Percentiles rank a stretch among this genome's conserved stretches.
These are phyloP conservation scores for Andrena hattorfiana DNA, from an alignment of 2,888 invertebrate species.

Conservation along the genomic window DNA sequence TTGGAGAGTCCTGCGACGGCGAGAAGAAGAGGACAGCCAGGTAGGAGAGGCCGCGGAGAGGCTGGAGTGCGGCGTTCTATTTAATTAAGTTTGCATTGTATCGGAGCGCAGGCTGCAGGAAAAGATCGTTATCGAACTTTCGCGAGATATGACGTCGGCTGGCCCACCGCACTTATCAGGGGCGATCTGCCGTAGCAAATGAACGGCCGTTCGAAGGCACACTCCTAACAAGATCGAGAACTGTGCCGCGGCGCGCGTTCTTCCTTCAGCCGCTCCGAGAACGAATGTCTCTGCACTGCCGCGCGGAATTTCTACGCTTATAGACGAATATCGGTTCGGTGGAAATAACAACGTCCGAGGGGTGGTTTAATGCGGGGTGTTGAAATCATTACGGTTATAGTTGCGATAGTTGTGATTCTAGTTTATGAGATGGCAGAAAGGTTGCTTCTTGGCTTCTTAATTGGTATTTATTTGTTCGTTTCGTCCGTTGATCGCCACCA, in stretches of 20 bases:
- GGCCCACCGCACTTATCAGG: slow-evolving; percentile 70
- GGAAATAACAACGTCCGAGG: background rate
- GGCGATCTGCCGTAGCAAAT: slow-evolving; percentile 75
- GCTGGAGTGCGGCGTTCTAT: slow-evolving; percentile 71
- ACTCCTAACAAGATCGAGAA: slow-evolving; percentile 71
- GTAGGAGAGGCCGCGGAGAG: slow-evolving; percentile 5
- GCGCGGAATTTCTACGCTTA: slow-evolving; percentile 40
- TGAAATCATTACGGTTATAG: background rate
- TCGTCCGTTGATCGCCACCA: too few species aligned
- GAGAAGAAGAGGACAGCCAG: slow-evolving; percentile 9
- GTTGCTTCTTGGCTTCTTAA: background rate
- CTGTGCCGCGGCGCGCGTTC: slow-evolving; percentile 27
- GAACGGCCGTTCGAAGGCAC: slow-evolving; percentile 71
- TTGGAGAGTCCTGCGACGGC: slow-evolving; percentile 47
- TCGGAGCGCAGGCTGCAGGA: slow-evolving; percentile 66
- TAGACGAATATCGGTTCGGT: background rate
- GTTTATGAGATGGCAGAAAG: background rate
- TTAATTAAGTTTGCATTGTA: slow-evolving; percentile 83
- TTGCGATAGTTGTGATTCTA: background rate
- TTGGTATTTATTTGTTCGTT: too few species aligned
- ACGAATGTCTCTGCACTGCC: slow-evolving; percentile 15
- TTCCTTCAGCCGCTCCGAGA: slow-evolving; percentile 27
- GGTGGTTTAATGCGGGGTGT: background rate
- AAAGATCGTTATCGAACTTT: slow-evolving; percentile 78
- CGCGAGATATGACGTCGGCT: slow-evolving; percentile 77